Conservation (phyloP, 2,797 vertebrate species). For the Brotula barbata region DNA sequence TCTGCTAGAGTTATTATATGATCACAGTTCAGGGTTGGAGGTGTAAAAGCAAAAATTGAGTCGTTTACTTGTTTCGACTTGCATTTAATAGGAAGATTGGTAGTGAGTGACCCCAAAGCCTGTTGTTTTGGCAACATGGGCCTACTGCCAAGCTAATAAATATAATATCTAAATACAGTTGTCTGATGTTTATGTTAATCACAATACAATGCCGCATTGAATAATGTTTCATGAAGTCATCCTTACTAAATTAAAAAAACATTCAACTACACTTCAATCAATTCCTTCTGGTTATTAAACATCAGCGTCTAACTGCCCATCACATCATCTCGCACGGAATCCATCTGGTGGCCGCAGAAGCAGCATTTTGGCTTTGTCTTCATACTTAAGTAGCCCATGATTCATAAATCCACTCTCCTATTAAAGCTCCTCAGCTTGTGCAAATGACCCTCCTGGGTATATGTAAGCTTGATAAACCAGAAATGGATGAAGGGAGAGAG, state of each 20-base stretch:
- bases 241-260: constrained; percentile 17
- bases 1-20: constrained; percentile 59
- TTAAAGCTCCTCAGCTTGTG: constrained; percentile 73
- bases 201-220: constrained; percentile 9
- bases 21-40: constrained; percentile 53
- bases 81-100: constrained; percentile 49
- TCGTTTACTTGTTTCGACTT: constrained; percentile 7
- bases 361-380: constrained; percentile 63
- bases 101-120: constrained; percentile 46
- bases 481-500: constrained; percentile 64
- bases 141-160: constrained; percentile 45
- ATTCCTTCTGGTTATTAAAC: constrained; percentile 25
- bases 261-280: constrained; percentile 8
- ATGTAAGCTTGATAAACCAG: constrained; percentile 67
- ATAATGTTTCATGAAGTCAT: constrained; percentile 19
- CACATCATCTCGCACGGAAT: constrained; percentile 51
- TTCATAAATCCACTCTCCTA: constrained; percentile 79
- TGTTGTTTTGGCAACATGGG: constrained; percentile 58
- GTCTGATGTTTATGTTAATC: constrained; percentile 33
- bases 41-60: constrained; percentile 36
- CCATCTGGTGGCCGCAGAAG: constrained; percentile 59
- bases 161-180: constrained; percentile 38
- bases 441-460: constrained; percentile 79
- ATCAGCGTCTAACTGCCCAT: constrained; percentile 43
- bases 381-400: constrained; percentile 76